These are phyloP conservation scores for Cirrhinus molitorella DNA, from an alignment of 2,797 vertebrate genomes.

Conservation along the genomic window DNA sequence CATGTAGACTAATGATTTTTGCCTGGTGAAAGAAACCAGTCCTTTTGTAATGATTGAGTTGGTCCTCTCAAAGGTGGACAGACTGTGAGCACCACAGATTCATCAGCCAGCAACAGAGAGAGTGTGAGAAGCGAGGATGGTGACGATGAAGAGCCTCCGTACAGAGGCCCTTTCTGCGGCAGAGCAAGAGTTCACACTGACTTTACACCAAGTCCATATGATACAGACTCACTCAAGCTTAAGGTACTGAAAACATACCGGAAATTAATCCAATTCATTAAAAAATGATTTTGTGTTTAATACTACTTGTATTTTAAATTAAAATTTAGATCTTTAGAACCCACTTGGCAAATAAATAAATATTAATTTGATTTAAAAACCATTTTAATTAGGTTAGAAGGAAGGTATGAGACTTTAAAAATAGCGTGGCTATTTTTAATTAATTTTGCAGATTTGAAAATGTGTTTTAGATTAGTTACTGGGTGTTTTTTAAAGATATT, in stretches of 20 bases:
- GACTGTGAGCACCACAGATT: conserved; percentile 98
- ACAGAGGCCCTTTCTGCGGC: conserved; percentile 96
- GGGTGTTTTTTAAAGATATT: background rate
- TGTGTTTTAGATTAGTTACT: background rate
- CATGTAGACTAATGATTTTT: background rate
- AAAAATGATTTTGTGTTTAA: background rate
- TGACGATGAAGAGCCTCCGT: conserved; percentile 95
- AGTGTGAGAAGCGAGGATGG: conserved; percentile 98
- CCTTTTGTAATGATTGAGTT: background rate
- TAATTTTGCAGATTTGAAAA: background rate
- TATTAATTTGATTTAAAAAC: background rate
- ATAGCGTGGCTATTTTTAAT: background rate
- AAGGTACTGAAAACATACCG: conserved; percentile 79
- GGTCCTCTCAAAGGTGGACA: conserved; percentile 87
- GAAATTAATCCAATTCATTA: conserved; percentile 1
- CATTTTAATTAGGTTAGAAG: background rate
- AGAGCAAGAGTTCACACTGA: conserved; percentile 95
- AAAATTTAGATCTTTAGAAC: background rate
- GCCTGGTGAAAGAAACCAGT: background rate
- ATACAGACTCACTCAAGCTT: conserved; percentile 95
- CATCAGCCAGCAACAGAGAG: conserved; percentile 96
- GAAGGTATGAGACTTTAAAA: background rate
- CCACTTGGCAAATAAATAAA: background rate
- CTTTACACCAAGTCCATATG: conserved; percentile 97
- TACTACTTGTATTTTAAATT: background rate